Percentiles rank a stretch among this genome's conserved stretches.
phyloP scores from a whole-genome alignment of 2,113 vertebrate species.

The Syngnathus typhle region DNA sequence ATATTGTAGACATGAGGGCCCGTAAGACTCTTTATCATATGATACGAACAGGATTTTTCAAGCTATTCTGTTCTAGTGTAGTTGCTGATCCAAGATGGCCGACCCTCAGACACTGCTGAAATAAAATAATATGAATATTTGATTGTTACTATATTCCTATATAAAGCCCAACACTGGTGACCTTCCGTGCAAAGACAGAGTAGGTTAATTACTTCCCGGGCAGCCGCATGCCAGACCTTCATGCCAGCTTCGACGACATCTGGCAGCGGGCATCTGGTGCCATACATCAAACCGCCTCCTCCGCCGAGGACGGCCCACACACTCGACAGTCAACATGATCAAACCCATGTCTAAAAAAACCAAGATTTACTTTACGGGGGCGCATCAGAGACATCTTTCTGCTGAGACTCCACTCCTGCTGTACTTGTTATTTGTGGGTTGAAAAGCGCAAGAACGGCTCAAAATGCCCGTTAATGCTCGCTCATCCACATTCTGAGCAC shows the following conservation, averaged over 20 bases:
- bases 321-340: constrained; percentile 53
- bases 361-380: constrained; percentile 62
- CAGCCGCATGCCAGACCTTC: constrained; percentile 55
- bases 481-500: constrained; percentile 25
- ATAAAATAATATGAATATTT: not conserved
- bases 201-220: constrained; percentile 68
- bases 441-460: constrained; percentile 2
- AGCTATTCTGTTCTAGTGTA: too few relatives aligned
- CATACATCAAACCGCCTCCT: constrained; percentile 70
- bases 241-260: constrained; percentile 66
- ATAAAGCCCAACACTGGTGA: constrained; percentile 5
- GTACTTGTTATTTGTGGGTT: constrained; percentile 13
- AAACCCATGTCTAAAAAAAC: constrained; percentile 60
- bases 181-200: constrained; percentile 36
- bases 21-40: too few relatives aligned
- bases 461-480: not conserved
- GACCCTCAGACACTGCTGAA: not conserved
- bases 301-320: constrained; percentile 30
- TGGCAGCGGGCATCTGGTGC: constrained; percentile 72
- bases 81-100: too few relatives aligned
- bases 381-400: constrained; percentile 22
- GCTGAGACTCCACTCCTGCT: constrained; percentile 17
- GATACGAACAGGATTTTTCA: too few relatives aligned
- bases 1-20: too few relatives aligned
- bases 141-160: not conserved